Percentiles rank a stretch among this genome's conserved stretches.
Evolutionary conservation across 2,797 vertebrate species (phyloP).

Genomic region (Myotis findleyi): DNA sequence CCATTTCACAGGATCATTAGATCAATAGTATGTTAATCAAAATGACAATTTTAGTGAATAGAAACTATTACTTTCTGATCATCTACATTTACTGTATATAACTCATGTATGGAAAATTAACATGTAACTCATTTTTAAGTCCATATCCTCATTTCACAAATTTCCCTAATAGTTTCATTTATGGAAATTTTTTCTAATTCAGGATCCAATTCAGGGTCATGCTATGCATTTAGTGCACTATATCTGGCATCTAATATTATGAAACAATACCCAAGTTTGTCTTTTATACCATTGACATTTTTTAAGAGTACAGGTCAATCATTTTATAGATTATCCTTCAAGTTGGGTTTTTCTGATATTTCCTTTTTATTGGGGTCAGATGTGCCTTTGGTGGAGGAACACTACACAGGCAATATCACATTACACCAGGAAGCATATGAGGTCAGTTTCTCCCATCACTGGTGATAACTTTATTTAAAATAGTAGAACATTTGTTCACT

Average conservation of each 20-base stretch:
- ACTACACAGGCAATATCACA: rapidly evolving
- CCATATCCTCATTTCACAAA: conserved; percentile 6
- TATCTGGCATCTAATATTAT: not conserved
- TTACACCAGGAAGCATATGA: not conserved
- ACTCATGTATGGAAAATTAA: not conserved
- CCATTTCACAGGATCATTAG: not conserved
- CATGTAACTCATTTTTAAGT: not conserved
- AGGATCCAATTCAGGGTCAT: not conserved
- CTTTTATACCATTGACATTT: not conserved
- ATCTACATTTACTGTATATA: not conserved
- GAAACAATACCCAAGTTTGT: not conserved
- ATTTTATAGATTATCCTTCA: not conserved
- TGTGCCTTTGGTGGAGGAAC: not conserved
- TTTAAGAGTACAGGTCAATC: not conserved
- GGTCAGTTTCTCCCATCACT: not conserved
- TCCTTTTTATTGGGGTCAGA: not conserved
- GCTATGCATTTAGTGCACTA: not conserved
- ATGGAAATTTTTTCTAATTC: not conserved
- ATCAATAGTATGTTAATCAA: not conserved
- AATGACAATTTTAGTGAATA: not conserved
- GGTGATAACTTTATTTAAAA: not conserved
- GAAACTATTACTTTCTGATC: not conserved
- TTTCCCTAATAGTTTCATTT: not conserved
- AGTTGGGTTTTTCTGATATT: not conserved
- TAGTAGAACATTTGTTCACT: not conserved